Evolutionary conservation across 2,888 invertebrate species (phyloP).

Genomic region (Liposcelis brunnea): DNA sequence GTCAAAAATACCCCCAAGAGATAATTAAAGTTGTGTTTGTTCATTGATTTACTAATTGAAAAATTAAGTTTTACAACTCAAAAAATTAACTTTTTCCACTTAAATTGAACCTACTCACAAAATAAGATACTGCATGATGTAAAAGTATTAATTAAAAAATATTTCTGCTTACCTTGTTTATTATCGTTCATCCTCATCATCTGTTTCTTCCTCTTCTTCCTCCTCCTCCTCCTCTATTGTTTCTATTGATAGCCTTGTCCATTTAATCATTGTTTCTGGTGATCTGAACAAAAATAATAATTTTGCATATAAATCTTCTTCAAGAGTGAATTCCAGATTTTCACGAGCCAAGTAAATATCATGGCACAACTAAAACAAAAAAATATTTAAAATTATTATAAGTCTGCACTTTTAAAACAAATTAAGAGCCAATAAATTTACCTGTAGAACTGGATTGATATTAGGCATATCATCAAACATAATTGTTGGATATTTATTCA

Average conservation of each 20-base stretch:
- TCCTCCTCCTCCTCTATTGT: too few species aligned
- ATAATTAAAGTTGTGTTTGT: too few species aligned
- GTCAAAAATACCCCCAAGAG: too few species aligned
- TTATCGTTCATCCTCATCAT: too few species aligned
- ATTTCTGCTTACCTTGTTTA: too few species aligned
- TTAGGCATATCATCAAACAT: conserved; percentile 19
- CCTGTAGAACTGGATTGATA: conserved; percentile 22
- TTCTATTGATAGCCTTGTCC: conserved; percentile 23
- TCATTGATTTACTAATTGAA: too few species aligned
- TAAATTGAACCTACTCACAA: too few species aligned
- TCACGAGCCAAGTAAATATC: conserved; percentile 26
- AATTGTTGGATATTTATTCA: conserved; percentile 7
- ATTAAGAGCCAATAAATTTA: conserved; percentile 12
- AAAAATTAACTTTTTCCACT: too few species aligned
- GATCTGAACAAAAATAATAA: conserved; percentile 42
- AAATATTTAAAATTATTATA: not conserved
- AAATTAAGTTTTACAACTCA: too few species aligned
- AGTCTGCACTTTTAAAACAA: conserved; percentile 2
- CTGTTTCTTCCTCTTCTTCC: too few species aligned
- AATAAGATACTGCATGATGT: too few species aligned
- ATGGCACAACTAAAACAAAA: conserved; percentile 15
- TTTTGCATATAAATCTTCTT: conserved; percentile 42
- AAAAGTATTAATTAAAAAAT: too few species aligned
- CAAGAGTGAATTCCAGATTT: conserved; percentile 34
- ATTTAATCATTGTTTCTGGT: conserved; percentile 38